Evolutionary conservation across 2,888 invertebrate species (phyloP).

Genomic region (Drosophila demipolita): DNA sequence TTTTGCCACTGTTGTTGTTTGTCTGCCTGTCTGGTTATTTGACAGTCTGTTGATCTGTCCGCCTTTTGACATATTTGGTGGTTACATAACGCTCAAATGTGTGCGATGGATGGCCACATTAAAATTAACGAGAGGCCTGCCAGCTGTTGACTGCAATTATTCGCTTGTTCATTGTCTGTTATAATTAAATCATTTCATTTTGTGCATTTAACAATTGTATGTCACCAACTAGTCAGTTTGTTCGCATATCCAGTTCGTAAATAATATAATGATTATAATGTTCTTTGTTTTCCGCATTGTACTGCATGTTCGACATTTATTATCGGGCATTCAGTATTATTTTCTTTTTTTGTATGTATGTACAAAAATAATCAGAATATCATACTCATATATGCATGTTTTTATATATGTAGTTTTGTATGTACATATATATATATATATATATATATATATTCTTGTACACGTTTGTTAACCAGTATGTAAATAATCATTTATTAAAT

Average conservation of each 20-base stretch:
- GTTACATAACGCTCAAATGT: conserved; percentile 47
- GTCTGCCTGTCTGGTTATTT: conserved; percentile 17
- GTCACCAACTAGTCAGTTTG: conserved; percentile 45
- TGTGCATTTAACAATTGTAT: conserved; percentile 72
- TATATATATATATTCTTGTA: not conserved
- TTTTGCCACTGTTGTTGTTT: conserved; percentile 21
- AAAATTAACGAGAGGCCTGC: conserved; percentile 53
- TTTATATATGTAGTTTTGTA: conserved; percentile 4
- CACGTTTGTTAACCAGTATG: conserved; percentile 32
- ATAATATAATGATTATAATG: conserved; percentile 50
- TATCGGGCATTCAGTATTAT: conserved; percentile 66
- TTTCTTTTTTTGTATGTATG: conserved; percentile 54
- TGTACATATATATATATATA: not conserved
- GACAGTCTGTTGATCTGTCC: conserved; percentile 35
- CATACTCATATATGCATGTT: conserved; percentile 2
- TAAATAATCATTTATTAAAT: conserved; percentile 73
- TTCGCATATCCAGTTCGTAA: conserved; percentile 25
- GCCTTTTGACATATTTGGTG: conserved; percentile 48
- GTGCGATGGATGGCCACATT: conserved; percentile 48
- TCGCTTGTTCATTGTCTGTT: conserved; percentile 74
- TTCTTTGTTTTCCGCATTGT: conserved; percentile 38
- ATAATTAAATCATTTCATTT: conserved; percentile 81
- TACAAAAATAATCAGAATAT: conserved; percentile 2
- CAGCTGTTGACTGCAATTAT: conserved; percentile 67
- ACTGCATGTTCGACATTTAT: conserved; percentile 62